Percentiles rank a stretch among this genome's conserved stretches.
These are phyloP conservation scores for Propithecus perrieri DNA, from an alignment of 2,797 vertebrate species.

Conservation along the genomic window DNA sequence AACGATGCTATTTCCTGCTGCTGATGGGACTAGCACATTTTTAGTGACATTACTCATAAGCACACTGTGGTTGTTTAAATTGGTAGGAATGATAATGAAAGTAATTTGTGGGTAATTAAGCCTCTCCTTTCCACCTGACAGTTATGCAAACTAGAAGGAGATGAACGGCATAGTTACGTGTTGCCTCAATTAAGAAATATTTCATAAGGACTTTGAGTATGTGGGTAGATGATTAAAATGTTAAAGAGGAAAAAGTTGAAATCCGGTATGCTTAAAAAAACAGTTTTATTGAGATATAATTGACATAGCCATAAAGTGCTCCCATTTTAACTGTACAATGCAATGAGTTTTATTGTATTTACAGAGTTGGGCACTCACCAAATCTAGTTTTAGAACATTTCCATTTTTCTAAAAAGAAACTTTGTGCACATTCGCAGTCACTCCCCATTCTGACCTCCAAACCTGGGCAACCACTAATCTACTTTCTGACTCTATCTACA, in stretches of 20 bases:
- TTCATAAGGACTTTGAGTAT: slow-evolving; percentile 51
- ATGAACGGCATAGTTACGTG: slow-evolving; percentile 41
- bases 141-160: slow-evolving; percentile 62
- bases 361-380: not conserved
- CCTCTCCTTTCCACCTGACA: slow-evolving; percentile 67
- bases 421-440: not conserved
- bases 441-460: not conserved
- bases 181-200: slow-evolving; percentile 48
- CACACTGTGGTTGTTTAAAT: slow-evolving; percentile 51
- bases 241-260: slow-evolving; percentile 40
- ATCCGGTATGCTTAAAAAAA: not conserved
- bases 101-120: slow-evolving; percentile 73
- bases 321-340: not conserved
- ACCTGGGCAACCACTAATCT: not conserved
- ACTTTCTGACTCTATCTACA: not conserved
- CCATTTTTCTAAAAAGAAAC: not conserved
- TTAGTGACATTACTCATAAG: slow-evolving; percentile 70
- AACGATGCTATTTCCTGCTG: not conserved
- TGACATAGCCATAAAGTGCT: not conserved
- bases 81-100: slow-evolving; percentile 65
- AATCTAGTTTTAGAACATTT: slow-evolving; percentile 9
- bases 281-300: slow-evolving; percentile 40
- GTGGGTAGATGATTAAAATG: slow-evolving; percentile 32
- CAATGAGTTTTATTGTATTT: not conserved
- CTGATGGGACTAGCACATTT: slow-evolving; percentile 13